Conservation (phyloP, 2,888 invertebrate species). For the Muscina levida region DNA sequence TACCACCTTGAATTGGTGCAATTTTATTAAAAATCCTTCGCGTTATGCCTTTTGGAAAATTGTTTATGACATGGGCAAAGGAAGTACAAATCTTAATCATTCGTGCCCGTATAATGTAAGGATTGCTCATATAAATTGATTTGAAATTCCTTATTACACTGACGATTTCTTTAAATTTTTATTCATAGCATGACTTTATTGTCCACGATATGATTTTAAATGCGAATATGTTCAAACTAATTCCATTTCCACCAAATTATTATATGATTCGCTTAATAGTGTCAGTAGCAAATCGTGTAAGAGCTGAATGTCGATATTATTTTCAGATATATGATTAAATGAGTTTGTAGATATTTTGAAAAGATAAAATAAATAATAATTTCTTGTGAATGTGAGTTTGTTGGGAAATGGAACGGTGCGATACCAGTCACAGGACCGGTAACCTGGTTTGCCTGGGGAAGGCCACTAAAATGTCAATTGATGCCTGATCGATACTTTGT, state of each 20-base stretch:
- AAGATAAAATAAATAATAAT: too few species aligned
- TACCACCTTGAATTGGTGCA: not conserved
- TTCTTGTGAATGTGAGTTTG: too few species aligned
- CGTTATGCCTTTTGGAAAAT: conserved; percentile 27
- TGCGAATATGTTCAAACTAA: conserved; percentile 13
- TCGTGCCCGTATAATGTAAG: not conserved
- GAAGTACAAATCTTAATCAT: not conserved
- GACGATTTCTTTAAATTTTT: not conserved
- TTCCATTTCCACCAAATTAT: conserved; percentile 28
- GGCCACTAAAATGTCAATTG: too few species aligned
- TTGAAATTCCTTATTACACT: not conserved
- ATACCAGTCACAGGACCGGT: too few species aligned
- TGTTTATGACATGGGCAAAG: not conserved
- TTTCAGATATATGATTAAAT: too few species aligned
- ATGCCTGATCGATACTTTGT: too few species aligned
- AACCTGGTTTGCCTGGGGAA: too few species aligned
- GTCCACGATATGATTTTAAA: not conserved
- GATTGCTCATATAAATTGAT: not conserved
- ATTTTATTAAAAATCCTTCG: not conserved
- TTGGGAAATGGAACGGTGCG: too few species aligned
- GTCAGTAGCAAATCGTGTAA: too few species aligned
- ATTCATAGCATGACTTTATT: conserved; percentile 26
- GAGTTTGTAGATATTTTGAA: too few species aligned
- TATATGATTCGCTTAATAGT: not conserved
- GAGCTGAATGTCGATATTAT: too few species aligned